Base-by-base conservation (phyloP, 2,797 vertebrate genomes). In the Oceanodroma leucorhoa region DNA sequence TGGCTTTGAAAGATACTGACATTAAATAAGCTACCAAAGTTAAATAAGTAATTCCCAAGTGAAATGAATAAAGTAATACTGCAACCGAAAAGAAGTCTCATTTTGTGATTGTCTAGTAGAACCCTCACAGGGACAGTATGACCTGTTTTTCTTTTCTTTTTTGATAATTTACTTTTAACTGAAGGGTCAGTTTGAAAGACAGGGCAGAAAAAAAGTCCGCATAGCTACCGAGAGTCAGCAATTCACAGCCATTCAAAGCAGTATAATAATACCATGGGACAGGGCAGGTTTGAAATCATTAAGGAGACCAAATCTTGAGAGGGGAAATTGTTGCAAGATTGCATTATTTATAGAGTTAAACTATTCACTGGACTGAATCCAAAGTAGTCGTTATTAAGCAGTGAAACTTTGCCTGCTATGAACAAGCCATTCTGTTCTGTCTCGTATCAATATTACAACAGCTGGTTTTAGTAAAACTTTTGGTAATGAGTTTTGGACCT, bases 301-400 rank as follows among this genome's bases (percentile, higher is more conserved):
- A 93, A 95, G 65, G 55, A 95, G 80, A 89, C 66, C 50, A 94
- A 97, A 90, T 54, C 87, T 96, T 86, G 65, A 90, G 69, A 96
- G 91, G 96, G 91, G 91, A 97, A 97, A 97, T 95, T 95, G 87
- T 94, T 92, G 87, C 84, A 95, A 96, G 87, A 62, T 53, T 97
- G 89, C 91, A 95, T 97, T 97, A 96, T 97, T 97, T 97, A 96
- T 95, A 81, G 95, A 96, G 96, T 97, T 97, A 97, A 97, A 85
- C 93, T 93, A 83, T 96, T 94, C 90, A 51, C 82, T 97, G 95
- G 94, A 96, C 55, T 69, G 38, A 88, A 61, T 94, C 95, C 96
- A 96, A 96, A 96, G 73, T 73, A 92, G 92, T 83, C 4, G 3
- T 91, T 95, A 95, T 65, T 94, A 95, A 95, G 92, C 85, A 73